Evolutionary conservation across 2,888 invertebrate species (phyloP), one percentile per base, ranked within the genome.

Genomic region (Drosophila kuntzei): DNA sequence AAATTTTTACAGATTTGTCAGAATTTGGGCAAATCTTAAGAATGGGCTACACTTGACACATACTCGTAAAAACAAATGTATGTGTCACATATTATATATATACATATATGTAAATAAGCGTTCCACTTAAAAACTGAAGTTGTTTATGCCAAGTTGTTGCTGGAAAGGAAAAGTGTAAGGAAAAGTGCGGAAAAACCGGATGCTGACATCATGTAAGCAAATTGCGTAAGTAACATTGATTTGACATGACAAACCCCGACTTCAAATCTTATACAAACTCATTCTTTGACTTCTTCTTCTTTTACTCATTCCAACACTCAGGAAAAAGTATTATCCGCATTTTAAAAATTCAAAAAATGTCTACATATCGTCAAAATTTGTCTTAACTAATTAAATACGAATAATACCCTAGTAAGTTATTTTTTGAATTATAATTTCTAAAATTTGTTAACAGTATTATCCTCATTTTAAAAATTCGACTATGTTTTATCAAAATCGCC

Each of bases 1-100:
- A 90, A 89, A 90, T 90, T 91, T 90, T 87, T 83, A 87, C 78
- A 83, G 90, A 89, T 83, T 85, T 89, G 87, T 86, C 82, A 87
- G 87, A 80, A 79, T 87, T 88, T 82, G 37, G 76, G 63, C 73
- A 66, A 71, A 71, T 41, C 16, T 47, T 12, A 20, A 29, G 29
- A 36, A 27, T n/a, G 14, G 54, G 22, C 11, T n/a, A 29, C 41
- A 32, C 41, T 16, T 27, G 22, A 5, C 11, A 20, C 25, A 18
- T 39, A 22, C 49, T 59, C 41, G 58, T 63, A 73, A 64, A 78
- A 61, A 39, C 53, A 50, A 79, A 74, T 76, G 67, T 46, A 58
- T 44, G 36, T 8, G 27, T 27, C n/a, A 46, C 53, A 32, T 64
- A 36, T 53, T 64, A 32, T 53, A 51, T 60, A 51, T 50, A 46